Evolutionary conservation across 1,140 invertebrate species (phyloP), one percentile per base, ranked within the genome.

Genomic region (Gryllus bimaculatus): DNA sequence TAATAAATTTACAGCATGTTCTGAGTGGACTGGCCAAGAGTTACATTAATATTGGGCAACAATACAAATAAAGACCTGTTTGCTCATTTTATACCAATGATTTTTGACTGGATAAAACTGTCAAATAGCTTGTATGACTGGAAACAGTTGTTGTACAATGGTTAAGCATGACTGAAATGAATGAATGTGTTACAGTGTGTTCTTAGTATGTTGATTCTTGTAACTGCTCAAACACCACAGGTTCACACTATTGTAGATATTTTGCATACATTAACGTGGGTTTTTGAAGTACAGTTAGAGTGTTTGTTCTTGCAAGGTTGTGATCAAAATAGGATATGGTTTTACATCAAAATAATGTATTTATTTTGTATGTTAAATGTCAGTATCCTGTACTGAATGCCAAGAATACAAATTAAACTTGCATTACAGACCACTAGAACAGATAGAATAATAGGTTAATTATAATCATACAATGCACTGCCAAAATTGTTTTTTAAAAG

Each of bases 11-110:
- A 13, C 20, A 75, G 74, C 20, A 75, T 75, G 74, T 26, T 75
- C 74, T 75, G 74, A 75, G n/a, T 48, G 8, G 47, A 12, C 47
- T 66, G 54, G 18, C 54, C 10, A 39, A 73, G n/a, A 78, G 21
- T 8, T 21, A 49, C 20, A 10, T 20, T 21, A 26, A 21, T 54
- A 47, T 47, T 47, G 79, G 73, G 79, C 79, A 79, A 8, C 12
- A 75, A 79, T 74, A 21, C 79, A 79, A 26, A 48, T 76, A 48
- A 77, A 15, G 76, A 79, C 79, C 49, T 79, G 76, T 79, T 79
- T 79, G 79, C 79, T 79, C 79, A 79, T 77, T 77, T 48, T 48
- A 77, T 48, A 77, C n/a, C 76, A 77, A 48, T 20, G n/a, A 20
- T 77, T 77, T 77, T 54, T 48, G 47, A 48, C 47, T 48, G 76